Evolutionary conservation across 2,113 vertebrate genomes (phyloP).

Genomic region (Centrocercus urophasianus): DNA sequence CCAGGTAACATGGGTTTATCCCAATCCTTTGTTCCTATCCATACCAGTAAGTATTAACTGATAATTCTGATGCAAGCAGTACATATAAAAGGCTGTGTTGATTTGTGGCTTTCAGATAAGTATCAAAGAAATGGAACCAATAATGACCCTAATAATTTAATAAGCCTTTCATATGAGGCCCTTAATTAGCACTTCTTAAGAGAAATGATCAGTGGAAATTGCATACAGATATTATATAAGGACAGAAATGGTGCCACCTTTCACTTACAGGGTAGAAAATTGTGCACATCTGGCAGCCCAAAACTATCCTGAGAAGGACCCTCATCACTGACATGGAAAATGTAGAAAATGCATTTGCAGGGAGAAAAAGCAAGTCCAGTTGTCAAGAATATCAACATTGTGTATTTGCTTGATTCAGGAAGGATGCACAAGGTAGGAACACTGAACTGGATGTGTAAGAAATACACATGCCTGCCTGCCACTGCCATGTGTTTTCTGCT

Average conservation of each 20-base stretch:
- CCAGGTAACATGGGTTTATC: background rate
- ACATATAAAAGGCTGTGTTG: background rate
- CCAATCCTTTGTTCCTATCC: background rate
- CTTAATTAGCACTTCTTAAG: background rate
- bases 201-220: background rate
- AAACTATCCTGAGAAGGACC: background rate
- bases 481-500: background rate
- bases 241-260: background rate
- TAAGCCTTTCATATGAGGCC: background rate
- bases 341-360: background rate
- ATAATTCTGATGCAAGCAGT: background rate
- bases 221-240: background rate
- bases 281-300: background rate
- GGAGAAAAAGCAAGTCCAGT: background rate
- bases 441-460: background rate
- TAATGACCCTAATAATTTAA: background rate
- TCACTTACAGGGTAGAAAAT: background rate
- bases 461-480: background rate
- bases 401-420: conserved; percentile 47
- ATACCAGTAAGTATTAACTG: background rate
- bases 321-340: background rate
- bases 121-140: background rate
- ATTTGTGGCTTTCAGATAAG: background rate
- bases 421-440: background rate
- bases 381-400: background rate